Evolutionary conservation across 1,140 invertebrate genomes (phyloP).

Genomic region (Halyomorpha halys): DNA sequence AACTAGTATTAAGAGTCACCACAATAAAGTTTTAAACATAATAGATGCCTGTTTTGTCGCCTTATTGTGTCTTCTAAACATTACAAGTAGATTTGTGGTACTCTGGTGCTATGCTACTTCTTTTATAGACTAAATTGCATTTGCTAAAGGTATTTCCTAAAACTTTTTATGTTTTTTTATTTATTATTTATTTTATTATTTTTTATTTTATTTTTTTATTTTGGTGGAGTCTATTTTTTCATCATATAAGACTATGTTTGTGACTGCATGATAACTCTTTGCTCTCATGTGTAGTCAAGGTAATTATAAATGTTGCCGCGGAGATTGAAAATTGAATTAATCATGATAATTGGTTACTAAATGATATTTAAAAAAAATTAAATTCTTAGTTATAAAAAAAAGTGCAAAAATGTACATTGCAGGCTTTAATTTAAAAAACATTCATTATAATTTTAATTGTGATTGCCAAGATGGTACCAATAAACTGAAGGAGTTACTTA

Average conservation of each 20-base stretch:
- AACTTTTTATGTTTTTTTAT: slow-evolving; percentile 1
- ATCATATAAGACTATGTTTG: slow-evolving; percentile 21
- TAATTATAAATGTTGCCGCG: slow-evolving; percentile 14
- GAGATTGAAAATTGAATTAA: neutral
- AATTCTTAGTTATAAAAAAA: no score
- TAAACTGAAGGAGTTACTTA: no score
- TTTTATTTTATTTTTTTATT: slow-evolving; percentile 14
- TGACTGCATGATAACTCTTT: slow-evolving; percentile 23
- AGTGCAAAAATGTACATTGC: no score
- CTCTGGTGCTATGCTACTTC: slow-evolving; percentile 25
- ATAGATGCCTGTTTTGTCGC: slow-evolving; percentile 17
- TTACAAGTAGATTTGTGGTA: slow-evolving; percentile 23
- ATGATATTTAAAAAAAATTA: no score
- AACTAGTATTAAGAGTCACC: slow-evolving; percentile 14
- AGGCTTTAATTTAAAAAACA: no score
- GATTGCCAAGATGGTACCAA: no score
- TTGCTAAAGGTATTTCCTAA: slow-evolving; percentile 17
- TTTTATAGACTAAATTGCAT: slow-evolving; percentile 27
- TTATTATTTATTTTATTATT: neutral
- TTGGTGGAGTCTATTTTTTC: slow-evolving; percentile 22
- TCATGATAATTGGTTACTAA: no score
- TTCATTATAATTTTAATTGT: no score
- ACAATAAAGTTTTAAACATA: neutral
- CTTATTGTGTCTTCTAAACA: slow-evolving; percentile 15
- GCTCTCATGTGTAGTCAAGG: slow-evolving; percentile 12